Percentiles rank a stretch among this genome's conserved stretches.
These are phyloP conservation scores for Philantomba maxwellii DNA, from an alignment of 2,113 vertebrate species.

Conservation along the genomic window DNA sequence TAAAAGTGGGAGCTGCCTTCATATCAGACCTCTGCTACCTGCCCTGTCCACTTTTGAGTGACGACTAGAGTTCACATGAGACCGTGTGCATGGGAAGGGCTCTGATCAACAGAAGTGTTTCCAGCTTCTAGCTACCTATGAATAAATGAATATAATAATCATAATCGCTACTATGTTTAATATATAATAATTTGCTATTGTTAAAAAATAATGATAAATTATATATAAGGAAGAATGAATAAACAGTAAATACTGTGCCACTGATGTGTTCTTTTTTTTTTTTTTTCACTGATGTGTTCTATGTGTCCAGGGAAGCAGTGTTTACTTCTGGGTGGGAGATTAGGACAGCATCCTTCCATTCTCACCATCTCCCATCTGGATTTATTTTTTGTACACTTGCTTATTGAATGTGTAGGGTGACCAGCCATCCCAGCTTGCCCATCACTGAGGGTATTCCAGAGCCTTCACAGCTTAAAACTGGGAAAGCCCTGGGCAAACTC, in stretches of 20 bases:
- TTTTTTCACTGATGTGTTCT: not conserved
- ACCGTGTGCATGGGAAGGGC: not conserved
- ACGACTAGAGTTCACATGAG: not conserved
- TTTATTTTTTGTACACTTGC: not conserved
- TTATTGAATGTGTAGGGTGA: not conserved
- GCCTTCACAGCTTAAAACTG: not conserved
- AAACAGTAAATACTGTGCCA: not conserved
- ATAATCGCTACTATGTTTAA: not conserved
- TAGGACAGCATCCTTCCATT: not conserved
- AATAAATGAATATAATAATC: not conserved
- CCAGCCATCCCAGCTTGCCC: not conserved
- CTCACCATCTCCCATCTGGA: not conserved
- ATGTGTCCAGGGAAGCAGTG: not conserved
- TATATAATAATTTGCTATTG: not conserved
- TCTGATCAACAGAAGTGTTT: not conserved
- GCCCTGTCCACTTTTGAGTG: not conserved
- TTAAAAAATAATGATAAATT: not conserved
- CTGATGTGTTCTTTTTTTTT: not conserved
- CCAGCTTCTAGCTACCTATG: not conserved
- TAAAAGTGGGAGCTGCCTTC: not conserved
- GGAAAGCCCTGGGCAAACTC: not conserved
- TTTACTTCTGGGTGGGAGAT: not conserved
- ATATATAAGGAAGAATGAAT: not conserved
- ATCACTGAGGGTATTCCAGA: no score
- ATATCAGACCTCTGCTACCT: not conserved